Base-by-base conservation (phyloP, 2,888 invertebrate genomes). In the Drosophila planitibia region DNA sequence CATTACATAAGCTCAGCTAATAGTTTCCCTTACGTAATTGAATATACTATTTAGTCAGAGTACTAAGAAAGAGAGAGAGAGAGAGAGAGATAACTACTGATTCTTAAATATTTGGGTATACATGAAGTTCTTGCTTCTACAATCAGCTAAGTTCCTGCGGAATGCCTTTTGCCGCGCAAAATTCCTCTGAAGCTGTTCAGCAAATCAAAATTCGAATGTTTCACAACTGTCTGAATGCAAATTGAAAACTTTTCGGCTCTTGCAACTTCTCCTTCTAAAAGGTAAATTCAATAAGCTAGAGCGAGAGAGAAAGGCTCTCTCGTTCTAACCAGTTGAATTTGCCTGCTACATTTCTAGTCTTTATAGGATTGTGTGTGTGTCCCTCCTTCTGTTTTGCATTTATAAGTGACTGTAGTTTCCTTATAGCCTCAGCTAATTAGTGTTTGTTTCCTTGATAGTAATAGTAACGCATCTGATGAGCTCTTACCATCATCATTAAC, bases 371-470 rank as follows among this genome's bases (percentile, higher is more conserved):
- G 22, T 14, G 7, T 47, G 14, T 22, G 22, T 22, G 7, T 1
- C 22, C 7, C 4, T 14, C 7, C 14, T 14, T 2, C 14, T 22
- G 22, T 7, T 47, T 22, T 7, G 22, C 22, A 47, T 47, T 22
- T 22, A 7, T 22, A 47, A 16, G 2, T 28, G 14, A 49, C 22
- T 58, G 49, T 47, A 19, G 49, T 70, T 37, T 55, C 1, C n/a
- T 6, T 19, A 19, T 12, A 25, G 53, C 44, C 7, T 6, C 33
- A 33, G 6, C 70, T 51, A 69, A 69, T 69, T 70, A 25, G 70
- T 33, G 47, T 47, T 47, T 35, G 14, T 28, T 55, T 32, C 22
- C 1, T 14, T 12, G 33, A 33, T 33, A 33, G 33, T 10, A 14
- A 19, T 44, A 52, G n/a, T n/a, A 7, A 32, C 10, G 22, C 55